Conservation (phyloP, 2,113 vertebrate genomes). For the Anolis sagrei region DNA sequence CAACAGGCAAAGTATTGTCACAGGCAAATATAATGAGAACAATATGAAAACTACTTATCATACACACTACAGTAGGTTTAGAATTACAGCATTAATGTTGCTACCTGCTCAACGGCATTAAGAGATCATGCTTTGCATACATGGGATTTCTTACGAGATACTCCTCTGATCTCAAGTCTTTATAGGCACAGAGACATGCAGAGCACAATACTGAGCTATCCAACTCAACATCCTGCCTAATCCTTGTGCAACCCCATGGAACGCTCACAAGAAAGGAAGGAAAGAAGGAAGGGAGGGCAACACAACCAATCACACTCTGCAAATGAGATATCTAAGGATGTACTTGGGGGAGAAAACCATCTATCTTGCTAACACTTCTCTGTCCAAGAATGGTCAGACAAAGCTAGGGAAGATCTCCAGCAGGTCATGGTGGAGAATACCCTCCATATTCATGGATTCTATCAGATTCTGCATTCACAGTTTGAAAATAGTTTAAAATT, state of each 20-base stretch:
- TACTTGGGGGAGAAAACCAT: background rate
- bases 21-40: background rate
- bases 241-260: background rate
- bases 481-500: too few relatives aligned
- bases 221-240: slow-evolving; percentile 21
- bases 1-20: background rate
- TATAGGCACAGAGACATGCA: background rate
- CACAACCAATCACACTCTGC: background rate
- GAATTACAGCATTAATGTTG: slow-evolving; percentile 11
- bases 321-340: background rate
- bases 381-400: background rate
- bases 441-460: too few relatives aligned
- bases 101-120: background rate
- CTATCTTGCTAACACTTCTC: background rate
- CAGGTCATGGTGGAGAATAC: background rate
- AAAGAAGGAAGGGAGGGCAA: background rate
- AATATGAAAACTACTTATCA: slow-evolving; percentile 6
- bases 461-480: too few relatives aligned
- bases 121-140: background rate
- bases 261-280: slow-evolving; percentile 3
- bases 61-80: background rate
- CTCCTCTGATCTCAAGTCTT: slow-evolving; percentile 30
- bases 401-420: background rate
- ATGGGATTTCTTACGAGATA: slow-evolving; percentile 29
- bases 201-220: background rate